These are phyloP conservation scores for Herpetotheres cachinnans DNA, from an alignment of 2,113 vertebrate species.

Conservation along the genomic window DNA sequence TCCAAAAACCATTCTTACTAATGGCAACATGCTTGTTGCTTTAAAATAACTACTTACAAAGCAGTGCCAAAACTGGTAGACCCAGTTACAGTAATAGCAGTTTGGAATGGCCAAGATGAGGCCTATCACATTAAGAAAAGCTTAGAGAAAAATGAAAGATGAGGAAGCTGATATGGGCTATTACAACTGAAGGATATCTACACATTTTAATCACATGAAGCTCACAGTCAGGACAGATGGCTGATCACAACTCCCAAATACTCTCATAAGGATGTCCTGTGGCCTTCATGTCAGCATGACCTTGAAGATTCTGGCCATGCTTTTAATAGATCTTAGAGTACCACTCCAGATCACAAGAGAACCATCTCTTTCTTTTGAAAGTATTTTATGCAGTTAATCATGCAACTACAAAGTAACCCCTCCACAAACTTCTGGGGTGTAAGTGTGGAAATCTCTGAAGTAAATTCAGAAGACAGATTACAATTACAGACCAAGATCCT, in stretches of 20 bases:
- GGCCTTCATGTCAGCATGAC: neutral
- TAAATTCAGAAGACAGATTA: neutral
- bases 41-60: neutral
- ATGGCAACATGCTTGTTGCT: neutral
- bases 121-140: neutral
- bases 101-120: neutral
- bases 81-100: neutral
- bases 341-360: neutral
- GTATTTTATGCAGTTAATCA: neutral
- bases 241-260: neutral
- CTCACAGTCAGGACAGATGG: neutral
- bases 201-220: neutral
- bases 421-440: neutral
- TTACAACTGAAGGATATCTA: neutral
- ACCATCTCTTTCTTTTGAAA: neutral
- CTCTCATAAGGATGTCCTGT: neutral
- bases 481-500: neutral
- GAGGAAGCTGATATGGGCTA: neutral
- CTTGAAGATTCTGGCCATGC: neutral
- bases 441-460: neutral
- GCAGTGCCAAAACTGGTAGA: neutral
- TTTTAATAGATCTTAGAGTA: neutral
- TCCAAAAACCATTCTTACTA: neutral
- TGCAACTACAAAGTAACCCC: neutral
- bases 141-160: neutral